phyloP scores from a whole-genome alignment of 1,140 invertebrate species.

The Drosophila nasuta region DNA sequence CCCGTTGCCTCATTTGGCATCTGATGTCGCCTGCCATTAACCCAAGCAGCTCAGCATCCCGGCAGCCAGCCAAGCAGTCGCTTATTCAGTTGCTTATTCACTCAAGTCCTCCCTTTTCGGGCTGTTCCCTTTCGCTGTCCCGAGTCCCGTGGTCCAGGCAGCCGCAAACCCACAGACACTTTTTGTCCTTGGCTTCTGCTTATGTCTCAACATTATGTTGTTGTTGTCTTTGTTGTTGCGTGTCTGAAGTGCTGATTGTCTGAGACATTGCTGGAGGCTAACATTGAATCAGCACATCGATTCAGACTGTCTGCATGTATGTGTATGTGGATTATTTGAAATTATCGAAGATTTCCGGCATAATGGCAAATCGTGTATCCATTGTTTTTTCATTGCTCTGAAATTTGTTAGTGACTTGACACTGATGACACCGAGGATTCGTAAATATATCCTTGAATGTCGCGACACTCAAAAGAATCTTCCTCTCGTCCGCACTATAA shows the following conservation, averaged over 20 bases:
- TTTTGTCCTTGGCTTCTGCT: constrained; percentile 42
- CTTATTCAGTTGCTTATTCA: constrained; percentile 35
- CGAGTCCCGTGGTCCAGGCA: constrained; percentile 17
- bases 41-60: constrained; percentile 10
- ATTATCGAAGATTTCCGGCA: constrained; percentile 75
- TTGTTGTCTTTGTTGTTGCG: constrained; percentile 30
- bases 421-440: constrained; percentile 40
- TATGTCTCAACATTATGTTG: constrained; percentile 12
- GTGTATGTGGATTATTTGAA: constrained; percentile 64
- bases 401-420: constrained; percentile 50
- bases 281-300: constrained; percentile 43
- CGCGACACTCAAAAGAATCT: constrained; percentile 29
- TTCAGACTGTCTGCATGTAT: constrained; percentile 26
- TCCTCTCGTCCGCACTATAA: constrained; percentile 14
- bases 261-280: constrained; percentile 38
- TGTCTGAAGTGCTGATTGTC: constrained; percentile 64
- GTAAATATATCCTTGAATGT: constrained; percentile 29
- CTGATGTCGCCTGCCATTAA: constrained; percentile 41
- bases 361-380: constrained; percentile 62
- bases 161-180: constrained; percentile 41
- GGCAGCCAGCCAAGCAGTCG: constrained; percentile 24
- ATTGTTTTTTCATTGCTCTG: constrained; percentile 53
- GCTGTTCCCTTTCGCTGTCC: background rate
- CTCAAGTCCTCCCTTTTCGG: constrained; percentile 4
- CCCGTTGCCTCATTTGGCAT: constrained; percentile 7